Conservation (phyloP, 2,888 invertebrate genomes). For the Ligdia adustata region DNA sequence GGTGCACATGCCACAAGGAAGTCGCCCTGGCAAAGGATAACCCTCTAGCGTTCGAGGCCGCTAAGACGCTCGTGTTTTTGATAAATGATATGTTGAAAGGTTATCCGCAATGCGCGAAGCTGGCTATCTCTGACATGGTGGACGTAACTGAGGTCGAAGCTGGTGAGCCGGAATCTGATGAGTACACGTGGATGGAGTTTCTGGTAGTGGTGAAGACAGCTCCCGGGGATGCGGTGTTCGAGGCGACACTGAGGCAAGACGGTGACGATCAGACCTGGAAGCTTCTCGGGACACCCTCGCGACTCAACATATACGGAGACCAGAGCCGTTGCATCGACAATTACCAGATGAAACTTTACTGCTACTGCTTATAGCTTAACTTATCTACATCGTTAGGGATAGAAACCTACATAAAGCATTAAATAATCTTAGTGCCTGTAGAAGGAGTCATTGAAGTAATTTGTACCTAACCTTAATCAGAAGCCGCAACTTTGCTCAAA, state of each 20-base stretch:
- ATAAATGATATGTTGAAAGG: slow-evolving; percentile 86
- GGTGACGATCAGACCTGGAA: slow-evolving; percentile 52
- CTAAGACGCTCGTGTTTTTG: slow-evolving; percentile 84
- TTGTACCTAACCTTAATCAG: no score
- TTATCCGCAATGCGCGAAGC: slow-evolving; percentile 86
- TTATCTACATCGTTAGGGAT: no score
- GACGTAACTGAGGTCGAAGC: slow-evolving; percentile 86
- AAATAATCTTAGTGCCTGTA: no score
- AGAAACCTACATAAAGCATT: no score
- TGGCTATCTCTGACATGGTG: slow-evolving; percentile 85
- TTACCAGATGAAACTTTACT: slow-evolving; percentile 89
- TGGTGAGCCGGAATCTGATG: slow-evolving; percentile 56
- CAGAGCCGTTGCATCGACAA: slow-evolving; percentile 91
- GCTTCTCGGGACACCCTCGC: slow-evolving; percentile 89
- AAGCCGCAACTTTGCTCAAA: no score
- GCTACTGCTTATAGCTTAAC: slow-evolving; percentile 86
- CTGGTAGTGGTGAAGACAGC: slow-evolving; percentile 85
- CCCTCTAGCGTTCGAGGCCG: slow-evolving; percentile 81
- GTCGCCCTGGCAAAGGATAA: slow-evolving; percentile 81
- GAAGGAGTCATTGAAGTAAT: no score
- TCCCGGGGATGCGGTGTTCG: slow-evolving; percentile 90
- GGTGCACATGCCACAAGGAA: slow-evolving; percentile 93
- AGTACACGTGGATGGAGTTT: slow-evolving; percentile 82
- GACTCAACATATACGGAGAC: slow-evolving; percentile 90
- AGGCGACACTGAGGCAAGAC: slow-evolving; percentile 86